Conservation (phyloP, 2,888 invertebrate species). For the Zonitis immaculata region DNA sequence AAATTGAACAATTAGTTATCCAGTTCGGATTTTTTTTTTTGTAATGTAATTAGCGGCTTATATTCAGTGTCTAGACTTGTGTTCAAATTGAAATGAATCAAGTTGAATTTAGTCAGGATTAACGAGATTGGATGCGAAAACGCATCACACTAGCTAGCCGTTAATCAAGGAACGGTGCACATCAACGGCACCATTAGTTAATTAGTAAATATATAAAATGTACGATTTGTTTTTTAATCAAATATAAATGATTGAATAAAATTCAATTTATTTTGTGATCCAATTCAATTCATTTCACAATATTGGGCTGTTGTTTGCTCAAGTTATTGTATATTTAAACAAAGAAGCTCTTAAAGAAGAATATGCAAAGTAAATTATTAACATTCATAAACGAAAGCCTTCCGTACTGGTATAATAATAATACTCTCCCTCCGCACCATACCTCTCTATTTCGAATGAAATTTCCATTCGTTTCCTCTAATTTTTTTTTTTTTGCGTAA, state of each 20-base stretch:
- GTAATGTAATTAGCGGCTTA: too few relatives aligned
- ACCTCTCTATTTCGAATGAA: slow-evolving; percentile 46
- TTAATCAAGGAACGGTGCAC: slow-evolving; percentile 33
- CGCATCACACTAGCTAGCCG: slow-evolving; percentile 20
- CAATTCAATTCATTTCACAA: slow-evolving; percentile 41
- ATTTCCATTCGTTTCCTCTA: slow-evolving; percentile 48
- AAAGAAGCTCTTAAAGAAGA: slow-evolving; percentile 36
- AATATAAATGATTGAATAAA: too few relatives aligned
- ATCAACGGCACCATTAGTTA: slow-evolving; percentile 35
- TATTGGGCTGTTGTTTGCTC: slow-evolving; percentile 38
- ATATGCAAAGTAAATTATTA: slow-evolving; percentile 51
- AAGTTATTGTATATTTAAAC: slow-evolving; percentile 45
- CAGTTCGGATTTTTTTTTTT: too few relatives aligned
- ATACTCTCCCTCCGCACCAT: slow-evolving; percentile 33
- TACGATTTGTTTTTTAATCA: too few relatives aligned
- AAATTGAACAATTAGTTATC: too few relatives aligned
- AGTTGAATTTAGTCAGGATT: slow-evolving; percentile 30
- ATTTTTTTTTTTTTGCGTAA: slow-evolving; percentile 43
- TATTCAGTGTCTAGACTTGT: neutral
- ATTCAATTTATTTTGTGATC: slow-evolving; percentile 23
- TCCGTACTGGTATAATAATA: slow-evolving; percentile 46
- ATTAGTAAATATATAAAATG: slow-evolving; percentile 36
- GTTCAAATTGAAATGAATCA: slow-evolving; percentile 1
- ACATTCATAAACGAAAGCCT: slow-evolving; percentile 49
- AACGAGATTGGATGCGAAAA: slow-evolving; percentile 36